Evolutionary conservation across 2,797 vertebrate genomes (phyloP).

Genomic region (Anolis apletophallus): DNA sequence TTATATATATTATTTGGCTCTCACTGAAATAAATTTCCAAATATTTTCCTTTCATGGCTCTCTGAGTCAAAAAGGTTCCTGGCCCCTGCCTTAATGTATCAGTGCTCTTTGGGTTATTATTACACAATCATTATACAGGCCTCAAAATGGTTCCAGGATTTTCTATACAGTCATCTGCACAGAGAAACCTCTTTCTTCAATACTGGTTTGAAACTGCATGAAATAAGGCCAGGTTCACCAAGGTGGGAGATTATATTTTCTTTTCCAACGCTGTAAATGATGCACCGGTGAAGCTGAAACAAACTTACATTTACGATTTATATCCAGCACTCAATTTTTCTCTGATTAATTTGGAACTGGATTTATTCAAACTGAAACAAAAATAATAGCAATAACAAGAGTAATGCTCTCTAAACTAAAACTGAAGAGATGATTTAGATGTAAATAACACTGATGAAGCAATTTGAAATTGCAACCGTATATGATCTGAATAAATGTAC

Average conservation of each 20-base stretch:
- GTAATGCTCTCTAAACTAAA: not conserved
- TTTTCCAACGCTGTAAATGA: not conserved
- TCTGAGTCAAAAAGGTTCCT: too few species aligned
- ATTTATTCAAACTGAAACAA: conserved; percentile 8
- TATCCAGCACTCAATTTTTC: not conserved
- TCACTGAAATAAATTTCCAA: too few species aligned
- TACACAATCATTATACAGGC: too few species aligned
- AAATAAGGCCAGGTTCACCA: too few species aligned
- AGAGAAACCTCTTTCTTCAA: too few species aligned
- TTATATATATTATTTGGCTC: too few species aligned
- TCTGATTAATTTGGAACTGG: not conserved
- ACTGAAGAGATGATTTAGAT: conserved; percentile 20
- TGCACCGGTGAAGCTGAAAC: not conserved
- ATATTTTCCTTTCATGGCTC: too few species aligned
- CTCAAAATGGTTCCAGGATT: too few species aligned
- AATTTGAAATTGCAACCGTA: conserved; percentile 20
- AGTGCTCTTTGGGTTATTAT: too few species aligned
- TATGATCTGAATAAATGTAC: conserved; percentile 39
- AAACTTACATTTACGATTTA: not conserved
- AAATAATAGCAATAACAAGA: not conserved
- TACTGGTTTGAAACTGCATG: too few species aligned
- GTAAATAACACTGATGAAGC: conserved; percentile 33
- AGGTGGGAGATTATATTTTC: not conserved
- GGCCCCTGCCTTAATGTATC: too few species aligned
- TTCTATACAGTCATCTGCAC: too few species aligned